Evolutionary conservation across 2,888 invertebrate species (phyloP), one percentile per base, ranked within the genome.

Genomic region (Athalia cordata): DNA sequence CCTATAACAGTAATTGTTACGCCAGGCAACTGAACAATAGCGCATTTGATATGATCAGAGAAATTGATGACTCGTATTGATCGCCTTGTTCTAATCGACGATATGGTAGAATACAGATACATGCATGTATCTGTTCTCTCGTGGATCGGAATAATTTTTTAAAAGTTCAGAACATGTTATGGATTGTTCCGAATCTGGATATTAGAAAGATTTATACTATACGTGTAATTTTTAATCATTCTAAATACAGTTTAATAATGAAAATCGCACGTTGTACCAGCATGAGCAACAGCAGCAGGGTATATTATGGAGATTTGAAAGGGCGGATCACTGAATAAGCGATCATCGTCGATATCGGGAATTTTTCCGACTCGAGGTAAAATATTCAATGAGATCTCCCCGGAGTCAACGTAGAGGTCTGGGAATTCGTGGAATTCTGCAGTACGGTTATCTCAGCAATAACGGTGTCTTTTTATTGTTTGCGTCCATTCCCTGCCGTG

Each of bases 311-410:
- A 29, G 29, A 29, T 29, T 1, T 29, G 2, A 29, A 29, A 29
- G 2, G 29, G 29, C 29, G 29, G 1, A 29, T 29, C 29, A 29
- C 29, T 29, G 29, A 29, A n/a, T n/a, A n/a, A 29, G 29, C 29
- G 29, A 29, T 29, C 29, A 29, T 29, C 6, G 15, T 5, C 3
- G 52, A 8, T 67, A 67, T 50, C 67, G 50, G 29, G 52, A 50
- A 52, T 67, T 52, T 68, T 52, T 52, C 29, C 13, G 11, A 13
- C 43, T 55, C 43, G 52, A 55, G 52, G 52, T 43, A 68, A 68
- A n/a, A 68, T 68, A 68, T 68, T 68, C 43, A 52, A 43, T 15
- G 68, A 68, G 61, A 61, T 68, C 13, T 68, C 6, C n/a, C n/a
- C 43, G 13, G 7, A 6, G 66, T 3, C 29, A 9, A 3, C 55